Evolutionary conservation across 2,113 vertebrate species (phyloP).

Genomic region (Sebastes fasciatus): DNA sequence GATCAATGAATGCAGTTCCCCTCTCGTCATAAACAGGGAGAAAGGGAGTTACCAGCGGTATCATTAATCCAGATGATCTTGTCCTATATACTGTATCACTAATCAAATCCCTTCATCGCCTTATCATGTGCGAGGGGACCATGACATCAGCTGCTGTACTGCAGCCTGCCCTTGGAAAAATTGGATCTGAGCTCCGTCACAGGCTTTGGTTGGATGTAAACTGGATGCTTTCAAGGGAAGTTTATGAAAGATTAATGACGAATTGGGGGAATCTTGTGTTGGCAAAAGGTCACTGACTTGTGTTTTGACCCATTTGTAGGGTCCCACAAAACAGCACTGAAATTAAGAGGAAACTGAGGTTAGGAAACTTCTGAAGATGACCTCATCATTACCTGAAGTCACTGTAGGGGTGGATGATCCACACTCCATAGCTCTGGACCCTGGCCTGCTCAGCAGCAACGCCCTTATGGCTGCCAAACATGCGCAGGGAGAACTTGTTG

Average conservation of each 20-base stretch:
- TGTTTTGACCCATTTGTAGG: neutral
- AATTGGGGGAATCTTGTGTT: neutral
- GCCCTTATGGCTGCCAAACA: constrained; percentile 97
- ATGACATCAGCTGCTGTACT: constrained; percentile 67
- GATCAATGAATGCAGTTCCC: constrained; percentile 20
- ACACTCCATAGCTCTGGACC: constrained; percentile 95
- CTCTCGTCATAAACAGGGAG: neutral
- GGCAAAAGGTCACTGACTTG: neutral
- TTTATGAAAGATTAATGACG: neutral
- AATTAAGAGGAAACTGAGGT: neutral
- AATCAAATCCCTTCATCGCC: constrained; percentile 82
- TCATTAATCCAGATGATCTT: constrained; percentile 79
- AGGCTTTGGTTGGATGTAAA: constrained; percentile 13
- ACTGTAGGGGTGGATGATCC: constrained; percentile 98
- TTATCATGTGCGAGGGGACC: constrained; percentile 66
- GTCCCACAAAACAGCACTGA: neutral
- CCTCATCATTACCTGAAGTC: constrained; percentile 94
- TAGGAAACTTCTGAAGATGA: neutral
- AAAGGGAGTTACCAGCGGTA: constrained; percentile 30
- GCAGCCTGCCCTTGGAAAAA: constrained; percentile 69
- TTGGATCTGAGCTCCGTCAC: constrained; percentile 5
- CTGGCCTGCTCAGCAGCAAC: constrained; percentile 95
- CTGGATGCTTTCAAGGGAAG: constrained; percentile 26
- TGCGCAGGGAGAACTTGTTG: constrained; percentile 97
- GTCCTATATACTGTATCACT: constrained; percentile 77